Conservation (phyloP, 2,797 vertebrate genomes). For the Myiotriccus ornatus region DNA sequence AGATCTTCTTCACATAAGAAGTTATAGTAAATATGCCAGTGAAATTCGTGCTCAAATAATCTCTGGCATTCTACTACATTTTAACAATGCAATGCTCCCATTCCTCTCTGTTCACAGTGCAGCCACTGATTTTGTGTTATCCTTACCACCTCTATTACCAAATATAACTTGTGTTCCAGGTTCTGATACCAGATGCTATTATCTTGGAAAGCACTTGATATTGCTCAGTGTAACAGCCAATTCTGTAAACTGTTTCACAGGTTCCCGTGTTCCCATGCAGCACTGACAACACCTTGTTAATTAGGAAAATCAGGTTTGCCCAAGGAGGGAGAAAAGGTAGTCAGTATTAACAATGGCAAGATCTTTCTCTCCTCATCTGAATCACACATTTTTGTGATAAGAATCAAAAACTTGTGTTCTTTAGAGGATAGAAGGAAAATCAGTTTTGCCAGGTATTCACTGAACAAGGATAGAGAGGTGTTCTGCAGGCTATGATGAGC, state of each 20-base stretch:
- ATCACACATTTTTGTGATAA: background rate
- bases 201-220: background rate
- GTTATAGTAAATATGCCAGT: background rate
- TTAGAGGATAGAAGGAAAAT: background rate
- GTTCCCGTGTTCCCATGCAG: background rate
- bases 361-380: background rate
- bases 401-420: background rate
- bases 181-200: background rate
- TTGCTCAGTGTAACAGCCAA: background rate
- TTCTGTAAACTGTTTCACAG: background rate
- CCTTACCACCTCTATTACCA: background rate
- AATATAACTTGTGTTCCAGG: background rate
- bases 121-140: background rate
- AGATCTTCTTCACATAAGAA: background rate
- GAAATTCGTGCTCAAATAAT: background rate
- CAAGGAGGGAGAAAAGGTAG: background rate
- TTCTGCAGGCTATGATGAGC: background rate
- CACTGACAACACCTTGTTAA: background rate
- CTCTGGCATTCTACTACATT: background rate
- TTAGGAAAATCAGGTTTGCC: background rate
- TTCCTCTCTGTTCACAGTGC: background rate
- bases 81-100: rapidly evolving
- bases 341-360: background rate
- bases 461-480: background rate
- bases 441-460: background rate